Conservation (phyloP, 2,888 invertebrate genomes). For the Amphipyra berbera region DNA sequence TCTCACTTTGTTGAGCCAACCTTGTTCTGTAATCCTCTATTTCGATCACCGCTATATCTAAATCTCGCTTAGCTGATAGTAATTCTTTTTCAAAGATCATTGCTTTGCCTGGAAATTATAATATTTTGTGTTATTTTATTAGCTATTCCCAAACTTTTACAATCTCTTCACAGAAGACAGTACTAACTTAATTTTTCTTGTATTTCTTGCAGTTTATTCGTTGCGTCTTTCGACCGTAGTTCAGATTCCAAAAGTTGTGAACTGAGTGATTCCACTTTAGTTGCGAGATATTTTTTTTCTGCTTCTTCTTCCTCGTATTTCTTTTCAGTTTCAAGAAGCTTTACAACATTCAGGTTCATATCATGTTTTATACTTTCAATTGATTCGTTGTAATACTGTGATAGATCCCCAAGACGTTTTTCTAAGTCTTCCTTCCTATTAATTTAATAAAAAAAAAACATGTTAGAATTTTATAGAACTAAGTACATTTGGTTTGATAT, state of each 20-base stretch:
- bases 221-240: conserved; percentile 63
- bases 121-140: conserved; percentile 9
- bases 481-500: background rate
- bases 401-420: conserved; percentile 73
- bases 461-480: background rate
- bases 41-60: conserved; percentile 67
- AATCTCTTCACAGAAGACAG: background rate
- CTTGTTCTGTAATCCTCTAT: conserved; percentile 67
- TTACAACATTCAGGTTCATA: conserved; percentile 67
- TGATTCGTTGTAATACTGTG: conserved; percentile 75
- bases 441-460: conserved; percentile 3
- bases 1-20: conserved; percentile 65
- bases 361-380: conserved; percentile 72
- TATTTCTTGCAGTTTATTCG: conserved; percentile 63
- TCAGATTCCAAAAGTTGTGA: conserved; percentile 72
- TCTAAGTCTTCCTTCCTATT: conserved; percentile 82
- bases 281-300: conserved; percentile 68
- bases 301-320: conserved; percentile 71
- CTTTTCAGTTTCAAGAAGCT: conserved; percentile 75
- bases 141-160: no score
- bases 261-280: conserved; percentile 68
- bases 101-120: conserved; percentile 55
- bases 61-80: conserved; percentile 59
- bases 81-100: conserved; percentile 61
- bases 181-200: conserved; percentile 53